These are phyloP conservation scores for Onychomys torridus DNA, from an alignment of 2,797 vertebrate species.

Conservation along the genomic window DNA sequence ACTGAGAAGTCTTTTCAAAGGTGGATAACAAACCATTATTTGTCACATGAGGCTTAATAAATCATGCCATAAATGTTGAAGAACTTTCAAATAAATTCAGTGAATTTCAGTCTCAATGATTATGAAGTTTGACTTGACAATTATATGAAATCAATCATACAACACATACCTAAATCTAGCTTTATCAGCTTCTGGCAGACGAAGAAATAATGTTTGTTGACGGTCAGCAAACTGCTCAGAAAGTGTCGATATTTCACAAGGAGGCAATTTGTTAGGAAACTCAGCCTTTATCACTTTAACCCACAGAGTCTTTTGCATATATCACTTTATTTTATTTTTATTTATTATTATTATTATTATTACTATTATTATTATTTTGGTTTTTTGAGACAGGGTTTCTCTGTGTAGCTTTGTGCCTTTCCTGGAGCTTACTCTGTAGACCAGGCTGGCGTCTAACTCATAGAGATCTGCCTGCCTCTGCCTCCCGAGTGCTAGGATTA, in stretches of 20 bases:
- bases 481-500: too few species aligned
- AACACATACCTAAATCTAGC: neutral
- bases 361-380: too few species aligned
- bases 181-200: neutral
- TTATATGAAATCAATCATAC: rapidly evolving
- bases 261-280: neutral
- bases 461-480: too few species aligned
- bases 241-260: neutral
- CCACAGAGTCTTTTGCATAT: neutral
- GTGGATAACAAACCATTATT: neutral
- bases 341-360: too few species aligned
- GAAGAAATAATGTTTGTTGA: neutral
- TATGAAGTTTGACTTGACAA: neutral
- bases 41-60: slow-evolving; percentile 13
- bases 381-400: too few species aligned
- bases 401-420: too few species aligned
- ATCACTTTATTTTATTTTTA: too few species aligned
- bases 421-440: too few species aligned
- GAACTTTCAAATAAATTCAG: slow-evolving; percentile 37
- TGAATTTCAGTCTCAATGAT: neutral
- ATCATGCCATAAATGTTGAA: neutral
- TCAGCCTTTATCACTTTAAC: neutral
- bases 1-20: slow-evolving; percentile 39
- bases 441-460: too few species aligned
- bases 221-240: neutral